Evolutionary conservation across 2,113 vertebrate genomes (phyloP).

Genomic region (Catharus bicknelli): DNA sequence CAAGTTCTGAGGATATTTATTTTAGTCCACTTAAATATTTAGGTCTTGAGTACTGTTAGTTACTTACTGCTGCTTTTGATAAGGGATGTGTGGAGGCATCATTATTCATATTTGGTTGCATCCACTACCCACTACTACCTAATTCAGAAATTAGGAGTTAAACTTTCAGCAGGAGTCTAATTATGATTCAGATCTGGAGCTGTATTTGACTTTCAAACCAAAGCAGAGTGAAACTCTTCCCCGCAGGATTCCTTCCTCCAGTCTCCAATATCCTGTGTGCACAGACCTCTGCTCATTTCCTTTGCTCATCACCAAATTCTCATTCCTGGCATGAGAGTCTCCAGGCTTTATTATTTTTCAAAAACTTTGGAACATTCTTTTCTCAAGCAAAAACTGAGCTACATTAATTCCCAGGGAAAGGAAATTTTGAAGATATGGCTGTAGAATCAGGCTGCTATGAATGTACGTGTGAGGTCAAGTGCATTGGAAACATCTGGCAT

Average conservation of each 20-base stretch:
- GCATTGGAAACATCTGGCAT: background rate
- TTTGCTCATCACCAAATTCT: constrained; percentile 16
- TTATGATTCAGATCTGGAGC: constrained; percentile 17
- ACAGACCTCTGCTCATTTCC: constrained; percentile 2
- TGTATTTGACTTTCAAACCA: constrained; percentile 32
- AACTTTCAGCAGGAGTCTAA: background rate
- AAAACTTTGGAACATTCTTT: background rate
- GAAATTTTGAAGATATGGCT: background rate
- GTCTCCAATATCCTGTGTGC: background rate
- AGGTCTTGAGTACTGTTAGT: background rate
- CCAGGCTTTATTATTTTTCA: background rate
- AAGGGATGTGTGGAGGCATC: background rate
- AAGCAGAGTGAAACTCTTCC: background rate
- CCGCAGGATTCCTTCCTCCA: background rate
- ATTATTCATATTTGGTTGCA: background rate
- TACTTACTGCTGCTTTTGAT: background rate
- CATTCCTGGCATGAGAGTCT: background rate
- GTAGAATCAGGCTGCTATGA: background rate
- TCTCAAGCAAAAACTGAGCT: background rate
- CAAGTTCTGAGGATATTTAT: background rate
- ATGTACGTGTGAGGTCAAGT: background rate
- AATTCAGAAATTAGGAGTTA: background rate
- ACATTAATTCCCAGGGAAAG: background rate
- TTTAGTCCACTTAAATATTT: background rate
- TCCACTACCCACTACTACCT: background rate